Base-by-base conservation (phyloP, 2,113 vertebrate species). In the Myanophis thanlyinensis region DNA sequence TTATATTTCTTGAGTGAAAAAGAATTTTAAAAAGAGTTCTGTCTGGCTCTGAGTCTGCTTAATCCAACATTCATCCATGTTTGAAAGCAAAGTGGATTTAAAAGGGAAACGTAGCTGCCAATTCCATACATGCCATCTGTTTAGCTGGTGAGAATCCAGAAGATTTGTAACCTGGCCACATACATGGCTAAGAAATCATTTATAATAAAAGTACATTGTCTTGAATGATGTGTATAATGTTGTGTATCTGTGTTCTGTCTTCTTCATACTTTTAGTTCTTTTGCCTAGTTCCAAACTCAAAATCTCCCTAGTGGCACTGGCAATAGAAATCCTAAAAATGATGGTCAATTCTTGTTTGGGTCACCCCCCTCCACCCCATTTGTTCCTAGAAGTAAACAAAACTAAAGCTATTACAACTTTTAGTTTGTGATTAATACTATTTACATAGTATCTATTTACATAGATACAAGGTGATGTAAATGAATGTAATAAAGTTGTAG, bases 281-380 rank as follows among this genome's bases (percentile, higher is more conserved):
- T 56, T 46, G 23, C 40, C 53, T 46, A 12, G 40, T 89, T 89
- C 53, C 12, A 46, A 25, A 46, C 12, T 27, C 40, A 27, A 62
- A 89, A 15, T 89, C 52, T 25, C 18, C 40, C 35, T 1, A 11
- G 2, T 8, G 35, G 4, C 54, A 25, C n/a, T 89, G n/a, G 11
- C 20, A 53, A 18, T 53, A 35, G 11, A 86, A 86, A 46, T n/a
- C 11, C 4, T 67, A 67, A 15, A 67, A 67, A 15, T n/a, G 12
- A 67, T 67, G 30, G 5, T 89, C 22, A 89, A 89, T 6, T 54
- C 9, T 44, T 88, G 22, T 2, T 54, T 54, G 6, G 8, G 9
- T 10, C 10, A 0, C 8, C 1, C 5, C 5, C 3, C 1, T 12
- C 6, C n/a, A n/a, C 30, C 30, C 15, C 11, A 1, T 44, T 89